phyloP scores from a whole-genome alignment of 2,113 vertebrate species.

The Scalopus aquaticus region DNA sequence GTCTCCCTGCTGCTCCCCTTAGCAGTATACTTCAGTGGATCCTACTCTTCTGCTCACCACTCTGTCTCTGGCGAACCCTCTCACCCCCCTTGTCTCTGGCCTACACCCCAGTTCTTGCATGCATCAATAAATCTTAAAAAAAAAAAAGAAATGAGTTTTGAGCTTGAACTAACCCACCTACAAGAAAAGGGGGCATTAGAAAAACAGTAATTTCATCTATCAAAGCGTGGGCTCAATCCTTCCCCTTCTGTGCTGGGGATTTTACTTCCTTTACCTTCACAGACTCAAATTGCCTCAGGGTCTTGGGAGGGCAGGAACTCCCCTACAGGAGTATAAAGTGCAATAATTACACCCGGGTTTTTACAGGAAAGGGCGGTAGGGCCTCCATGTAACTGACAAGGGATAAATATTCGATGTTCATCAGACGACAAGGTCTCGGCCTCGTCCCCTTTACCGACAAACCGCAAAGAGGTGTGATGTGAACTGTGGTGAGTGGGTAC shows the following conservation, averaged over 20 bases:
- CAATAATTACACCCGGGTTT: neutral
- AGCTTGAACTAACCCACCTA: neutral
- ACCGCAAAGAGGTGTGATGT: neutral
- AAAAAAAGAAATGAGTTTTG: constrained; percentile 18
- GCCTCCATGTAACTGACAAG: neutral
- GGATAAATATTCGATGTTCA: neutral
- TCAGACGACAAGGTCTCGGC: neutral
- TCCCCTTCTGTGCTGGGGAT: neutral
- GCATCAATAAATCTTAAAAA: no score
- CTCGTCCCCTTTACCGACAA: no score
- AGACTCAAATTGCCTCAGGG: neutral
- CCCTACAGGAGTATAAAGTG: neutral
- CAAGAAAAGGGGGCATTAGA: neutral
- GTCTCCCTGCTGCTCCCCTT: no score
- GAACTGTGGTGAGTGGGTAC: neutral
- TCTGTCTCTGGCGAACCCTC: no score
- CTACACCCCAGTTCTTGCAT: no score
- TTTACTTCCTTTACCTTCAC: neutral
- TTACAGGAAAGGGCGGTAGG: neutral
- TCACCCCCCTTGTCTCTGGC: no score
- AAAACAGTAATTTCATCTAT: neutral
- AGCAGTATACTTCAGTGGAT: no score
- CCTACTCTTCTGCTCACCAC: no score
- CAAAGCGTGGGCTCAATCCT: neutral
- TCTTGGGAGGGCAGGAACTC: neutral